phyloP scores from a whole-genome alignment of 2,113 vertebrate genomes.

The Cinclus mexicanus region DNA sequence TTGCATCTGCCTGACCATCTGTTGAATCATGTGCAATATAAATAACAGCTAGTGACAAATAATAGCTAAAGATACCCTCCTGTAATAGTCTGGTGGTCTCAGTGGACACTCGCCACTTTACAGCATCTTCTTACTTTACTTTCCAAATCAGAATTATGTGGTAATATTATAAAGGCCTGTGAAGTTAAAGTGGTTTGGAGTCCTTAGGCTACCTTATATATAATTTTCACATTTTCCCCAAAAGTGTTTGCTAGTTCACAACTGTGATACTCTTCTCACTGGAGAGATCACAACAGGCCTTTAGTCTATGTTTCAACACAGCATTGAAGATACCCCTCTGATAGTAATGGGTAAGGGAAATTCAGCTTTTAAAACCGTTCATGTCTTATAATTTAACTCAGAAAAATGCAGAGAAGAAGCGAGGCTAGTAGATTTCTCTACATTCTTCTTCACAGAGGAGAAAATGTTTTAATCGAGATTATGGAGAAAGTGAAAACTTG shows the following conservation, averaged over 20 bases:
- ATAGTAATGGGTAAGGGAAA: neutral
- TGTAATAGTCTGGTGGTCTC: neutral
- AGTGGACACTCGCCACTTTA: neutral
- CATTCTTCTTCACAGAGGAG: neutral
- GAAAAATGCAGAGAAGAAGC: neutral
- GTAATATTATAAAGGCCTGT: neutral
- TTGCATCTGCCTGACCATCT: conserved; percentile 66
- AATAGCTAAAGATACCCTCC: conserved; percentile 17
- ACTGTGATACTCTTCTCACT: neutral
- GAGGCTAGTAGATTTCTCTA: neutral
- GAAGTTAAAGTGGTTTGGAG: neutral
- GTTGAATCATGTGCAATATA: conserved; percentile 59
- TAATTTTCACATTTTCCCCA: neutral
- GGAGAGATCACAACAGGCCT: neutral
- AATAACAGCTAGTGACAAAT: conserved; percentile 62
- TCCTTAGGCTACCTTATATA: neutral
- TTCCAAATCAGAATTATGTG: neutral
- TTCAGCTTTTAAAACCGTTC: neutral
- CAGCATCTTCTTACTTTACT: neutral
- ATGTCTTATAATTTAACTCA: neutral
- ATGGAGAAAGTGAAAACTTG: neutral
- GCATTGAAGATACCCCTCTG: neutral
- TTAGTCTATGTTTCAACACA: neutral
- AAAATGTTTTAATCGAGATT: neutral
- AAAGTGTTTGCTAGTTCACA: neutral